phyloP scores from a whole-genome alignment of 2,888 invertebrate species.

The Bembecia ichneumoniformis region DNA sequence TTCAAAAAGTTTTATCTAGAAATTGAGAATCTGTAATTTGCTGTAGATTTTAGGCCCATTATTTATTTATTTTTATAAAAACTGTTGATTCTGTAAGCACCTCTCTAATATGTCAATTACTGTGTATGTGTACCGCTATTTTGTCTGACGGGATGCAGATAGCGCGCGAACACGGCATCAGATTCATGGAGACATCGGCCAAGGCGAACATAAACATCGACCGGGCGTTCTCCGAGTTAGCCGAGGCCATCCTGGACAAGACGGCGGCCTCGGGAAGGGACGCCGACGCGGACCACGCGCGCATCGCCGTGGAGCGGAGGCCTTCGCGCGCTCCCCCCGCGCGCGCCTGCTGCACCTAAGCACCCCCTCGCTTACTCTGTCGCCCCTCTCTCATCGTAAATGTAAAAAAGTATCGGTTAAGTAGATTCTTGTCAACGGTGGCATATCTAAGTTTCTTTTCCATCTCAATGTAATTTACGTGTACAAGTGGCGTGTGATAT shows the following conservation, averaged over 20 bases:
- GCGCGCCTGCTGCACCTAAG: conserved; percentile 65
- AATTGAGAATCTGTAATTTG: too few relatives aligned
- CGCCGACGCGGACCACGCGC: conserved; percentile 75
- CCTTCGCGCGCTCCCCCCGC: conserved; percentile 75
- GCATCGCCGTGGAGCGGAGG: conserved; percentile 79
- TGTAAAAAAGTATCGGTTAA: too few relatives aligned
- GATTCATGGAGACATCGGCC: conserved; percentile 98
- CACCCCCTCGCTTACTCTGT: background rate
- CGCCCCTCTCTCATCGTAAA: background rate
- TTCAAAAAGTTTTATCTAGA: too few relatives aligned
- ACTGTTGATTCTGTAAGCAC: too few relatives aligned
- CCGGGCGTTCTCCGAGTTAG: conserved; percentile 93
- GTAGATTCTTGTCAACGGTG: too few relatives aligned
- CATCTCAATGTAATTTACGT: too few relatives aligned
- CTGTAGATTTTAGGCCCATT: too few relatives aligned
- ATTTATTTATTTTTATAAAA: too few relatives aligned
- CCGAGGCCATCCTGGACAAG: conserved; percentile 95
- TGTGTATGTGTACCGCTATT: too few relatives aligned
- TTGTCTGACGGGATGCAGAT: conserved; percentile 73
- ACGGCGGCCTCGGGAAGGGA: conserved; percentile 82
- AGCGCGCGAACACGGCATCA: conserved; percentile 94
- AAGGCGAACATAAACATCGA: conserved; percentile 98
- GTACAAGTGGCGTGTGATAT: too few relatives aligned
- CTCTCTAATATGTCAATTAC: too few relatives aligned
- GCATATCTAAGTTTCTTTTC: too few relatives aligned